phyloP scores from a whole-genome alignment of 1,140 invertebrate genomes.

The Aphaenogaster rudis region DNA sequence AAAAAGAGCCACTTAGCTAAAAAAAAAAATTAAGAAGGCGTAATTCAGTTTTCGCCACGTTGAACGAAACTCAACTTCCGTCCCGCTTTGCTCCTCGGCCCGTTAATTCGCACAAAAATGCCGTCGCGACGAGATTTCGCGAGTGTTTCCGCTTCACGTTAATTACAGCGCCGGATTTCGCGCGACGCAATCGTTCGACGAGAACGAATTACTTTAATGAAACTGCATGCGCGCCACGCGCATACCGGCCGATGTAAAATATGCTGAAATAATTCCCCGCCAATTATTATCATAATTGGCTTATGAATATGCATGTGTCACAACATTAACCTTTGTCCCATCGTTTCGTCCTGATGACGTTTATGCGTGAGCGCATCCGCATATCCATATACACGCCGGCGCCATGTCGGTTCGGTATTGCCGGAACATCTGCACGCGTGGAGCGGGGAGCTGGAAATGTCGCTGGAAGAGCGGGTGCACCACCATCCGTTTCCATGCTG shows the following conservation, averaged over 20 bases:
- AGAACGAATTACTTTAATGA: constrained; percentile 29
- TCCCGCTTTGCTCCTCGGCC: not conserved
- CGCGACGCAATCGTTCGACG: not conserved
- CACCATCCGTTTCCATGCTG: constrained; percentile 27
- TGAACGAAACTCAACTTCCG: constrained; percentile 5
- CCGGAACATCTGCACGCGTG: constrained; percentile 20
- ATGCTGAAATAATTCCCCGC: constrained; percentile 50
- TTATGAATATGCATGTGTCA: constrained; percentile 67
- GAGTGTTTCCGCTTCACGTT: constrained; percentile 29
- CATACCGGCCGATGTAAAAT: constrained; percentile 24
- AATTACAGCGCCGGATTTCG: constrained; percentile 49
- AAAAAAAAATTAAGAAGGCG: constrained; percentile 35
- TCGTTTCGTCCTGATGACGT: constrained; percentile 40
- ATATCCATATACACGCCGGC: not conserved
- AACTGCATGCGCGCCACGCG: not conserved
- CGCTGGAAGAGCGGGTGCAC: constrained; percentile 47
- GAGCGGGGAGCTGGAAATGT: constrained; percentile 56
- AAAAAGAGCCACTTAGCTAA: not conserved
- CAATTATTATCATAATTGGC: constrained; percentile 67
- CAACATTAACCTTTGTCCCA: constrained; percentile 44
- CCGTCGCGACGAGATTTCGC: constrained; percentile 3
- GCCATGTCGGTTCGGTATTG: constrained; percentile 10
- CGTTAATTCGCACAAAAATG: constrained; percentile 44
- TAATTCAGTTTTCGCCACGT: constrained; percentile 42
- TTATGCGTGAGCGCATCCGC: not conserved